phyloP scores from a whole-genome alignment of 30 jellyfish, hydroid and myxozoan genomes.

The Aurelia sp. region DNA sequence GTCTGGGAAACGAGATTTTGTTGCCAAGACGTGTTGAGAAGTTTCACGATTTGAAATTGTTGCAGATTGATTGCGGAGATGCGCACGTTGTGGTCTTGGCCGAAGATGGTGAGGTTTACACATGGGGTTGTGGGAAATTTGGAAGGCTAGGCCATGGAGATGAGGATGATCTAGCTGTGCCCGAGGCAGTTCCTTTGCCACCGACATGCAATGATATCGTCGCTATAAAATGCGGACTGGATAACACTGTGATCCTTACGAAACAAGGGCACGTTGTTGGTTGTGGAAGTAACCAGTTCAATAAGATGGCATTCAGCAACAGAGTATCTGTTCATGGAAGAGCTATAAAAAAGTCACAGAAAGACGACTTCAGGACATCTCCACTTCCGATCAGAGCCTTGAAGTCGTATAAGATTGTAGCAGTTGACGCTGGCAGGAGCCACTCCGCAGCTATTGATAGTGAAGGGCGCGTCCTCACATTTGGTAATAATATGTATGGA shows the following conservation, averaged over 20 bases:
- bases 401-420: slow-evolving; percentile 74
- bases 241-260: slow-evolving; percentile 82
- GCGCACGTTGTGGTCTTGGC: slow-evolving; percentile 93
- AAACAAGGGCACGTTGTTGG: slow-evolving; percentile 82
- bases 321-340: slow-evolving; percentile 62
- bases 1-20: slow-evolving; percentile 72
- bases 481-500: slow-evolving; percentile 85
- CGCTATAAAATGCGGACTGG: slow-evolving; percentile 83
- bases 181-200: slow-evolving; percentile 81
- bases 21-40: slow-evolving; percentile 79
- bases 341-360: slow-evolving; percentile 27
- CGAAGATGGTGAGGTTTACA: slow-evolving; percentile 73
- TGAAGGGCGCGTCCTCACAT: slow-evolving; percentile 86
- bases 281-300: slow-evolving; percentile 79
- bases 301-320: slow-evolving; percentile 85
- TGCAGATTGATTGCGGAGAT: slow-evolving; percentile 88
- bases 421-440: slow-evolving; percentile 84
- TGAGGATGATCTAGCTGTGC: slow-evolving; percentile 76
- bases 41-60: slow-evolving; percentile 33
- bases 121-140: slow-evolving; percentile 95
- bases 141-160: slow-evolving; percentile 93
- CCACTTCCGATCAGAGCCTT: slow-evolving; percentile 92
- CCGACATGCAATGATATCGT: slow-evolving; percentile 63
- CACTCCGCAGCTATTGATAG: slow-evolving; percentile 94
- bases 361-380: slow-evolving; percentile 63